Evolutionary conservation across 1,140 invertebrate species (phyloP), one percentile per base, ranked within the genome.

Genomic region (Prorops nasuta): DNA sequence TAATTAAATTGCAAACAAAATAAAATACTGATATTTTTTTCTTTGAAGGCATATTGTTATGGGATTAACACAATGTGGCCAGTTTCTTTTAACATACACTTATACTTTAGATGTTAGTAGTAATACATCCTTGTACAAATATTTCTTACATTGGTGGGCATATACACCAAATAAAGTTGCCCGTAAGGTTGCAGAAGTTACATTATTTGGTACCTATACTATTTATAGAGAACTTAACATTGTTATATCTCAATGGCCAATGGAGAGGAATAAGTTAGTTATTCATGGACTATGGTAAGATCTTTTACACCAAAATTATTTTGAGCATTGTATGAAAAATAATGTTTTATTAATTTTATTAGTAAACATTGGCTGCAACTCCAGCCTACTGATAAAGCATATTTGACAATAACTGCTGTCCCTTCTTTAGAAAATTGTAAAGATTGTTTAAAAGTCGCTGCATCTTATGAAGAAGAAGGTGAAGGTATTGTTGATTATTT

Each of bases 11-110:
- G 20, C 28, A 34, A 44, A 10, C 12, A 16, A 37, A 35, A 22
- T 37, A 10, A 38, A 21, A 1, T 21, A 45, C 1, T 31, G 21
- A 35, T 42, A 31, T 51, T 43, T 48, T 58, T 67, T 71, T 69
- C 76, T 63, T 54, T 20, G 14, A 57, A 85, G 84, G 51, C 91
- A 96, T 77, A 85, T 96, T 31, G 91, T 94, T 69, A 90, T 97
- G 85, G 94, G 94, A 7, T 88, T 96, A 59, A 93, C 91, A 18
- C 87, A 92, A 63, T 95, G 92, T 78, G 93, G 93, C 7, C 89
- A 93, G 72, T 96, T 91, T 81, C 81, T 96, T 46, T 73, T 97
- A 43, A 94, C 92, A 44, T 96, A 95, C 69, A 89, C 88, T 6
- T 83, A 83, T 53, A 81, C 69, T 24, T 71, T 77, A 51, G 84